Conservation (phyloP, 2,113 vertebrate species). For the Gasterosteus aculeatus region DNA sequence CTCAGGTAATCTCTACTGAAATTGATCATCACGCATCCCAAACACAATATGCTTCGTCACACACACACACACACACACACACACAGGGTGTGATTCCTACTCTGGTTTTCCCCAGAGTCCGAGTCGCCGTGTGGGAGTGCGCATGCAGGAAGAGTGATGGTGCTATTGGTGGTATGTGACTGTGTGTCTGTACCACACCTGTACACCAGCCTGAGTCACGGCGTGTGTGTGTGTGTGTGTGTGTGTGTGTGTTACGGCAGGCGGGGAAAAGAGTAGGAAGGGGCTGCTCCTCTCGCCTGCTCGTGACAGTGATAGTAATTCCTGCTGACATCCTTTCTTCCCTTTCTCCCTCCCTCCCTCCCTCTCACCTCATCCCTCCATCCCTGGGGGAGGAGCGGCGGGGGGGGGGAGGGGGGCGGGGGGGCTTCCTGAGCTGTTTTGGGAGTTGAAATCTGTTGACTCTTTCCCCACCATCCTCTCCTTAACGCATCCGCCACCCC, state of each 20-base stretch:
- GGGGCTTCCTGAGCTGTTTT: constrained; percentile 62
- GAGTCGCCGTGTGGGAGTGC: constrained; percentile 31
- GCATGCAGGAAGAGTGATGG: constrained; percentile 16
- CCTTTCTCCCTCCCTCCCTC: constrained; percentile 43
- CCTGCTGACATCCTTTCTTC: constrained; percentile 77
- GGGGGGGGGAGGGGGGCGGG: constrained; percentile 24
- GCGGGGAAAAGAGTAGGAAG: background rate
- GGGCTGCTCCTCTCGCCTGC: constrained; percentile 53
- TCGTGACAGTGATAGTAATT: constrained; percentile 81
- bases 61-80: constrained; percentile 24
- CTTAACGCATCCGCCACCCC: constrained; percentile 65
- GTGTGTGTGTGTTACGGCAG: background rate
- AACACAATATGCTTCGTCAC: constrained; percentile 2
- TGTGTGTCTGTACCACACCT: constrained; percentile 49
- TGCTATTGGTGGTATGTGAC: constrained; percentile 17
- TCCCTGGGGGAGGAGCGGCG: constrained; percentile 60
- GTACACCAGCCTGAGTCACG: constrained; percentile 26
- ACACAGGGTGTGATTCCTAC: constrained; percentile 52
- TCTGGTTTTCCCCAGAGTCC: constrained; percentile 49
- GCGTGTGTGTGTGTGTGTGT: constrained; percentile 1
- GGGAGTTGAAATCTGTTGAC: constrained; percentile 81
- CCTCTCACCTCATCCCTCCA: constrained; percentile 66
- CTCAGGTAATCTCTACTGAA: constrained; percentile 5
- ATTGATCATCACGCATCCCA: constrained; percentile 5
- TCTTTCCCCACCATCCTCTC: constrained; percentile 72